A percentile compares a stretch with the other conserved stretches of the same genome.
These are phyloP conservation scores for Heteronetta atricapilla DNA, from an alignment of 2,113 vertebrate species.

Conservation along the genomic window DNA sequence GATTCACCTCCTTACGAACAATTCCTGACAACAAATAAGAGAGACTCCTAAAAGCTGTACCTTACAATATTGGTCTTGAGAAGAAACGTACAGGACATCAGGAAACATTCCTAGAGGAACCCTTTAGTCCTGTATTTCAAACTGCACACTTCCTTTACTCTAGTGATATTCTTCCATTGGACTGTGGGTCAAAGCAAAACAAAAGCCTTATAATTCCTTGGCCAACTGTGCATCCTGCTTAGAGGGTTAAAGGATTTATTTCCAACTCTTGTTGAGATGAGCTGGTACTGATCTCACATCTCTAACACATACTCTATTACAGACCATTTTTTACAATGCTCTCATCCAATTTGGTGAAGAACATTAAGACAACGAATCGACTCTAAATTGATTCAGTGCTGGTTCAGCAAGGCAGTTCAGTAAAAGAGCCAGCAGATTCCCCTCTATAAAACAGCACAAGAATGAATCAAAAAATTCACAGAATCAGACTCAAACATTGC, in stretches of 20 bases:
- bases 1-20: neutral
- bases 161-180: neutral
- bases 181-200: neutral
- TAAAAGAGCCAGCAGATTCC: neutral
- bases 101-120: neutral
- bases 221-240: neutral
- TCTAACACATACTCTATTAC: neutral
- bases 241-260: neutral
- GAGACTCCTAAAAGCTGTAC: neutral
- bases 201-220: neutral
- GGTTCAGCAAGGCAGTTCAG: neutral
- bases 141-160: neutral
- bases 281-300: neutral
- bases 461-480: neutral
- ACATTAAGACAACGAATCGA: neutral
- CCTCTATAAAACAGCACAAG: neutral
- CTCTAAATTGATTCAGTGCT: neutral
- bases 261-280: neutral
- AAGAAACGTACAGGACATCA: neutral
- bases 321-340: neutral
- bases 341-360: neutral
- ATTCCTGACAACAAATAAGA: neutral
- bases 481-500: neutral
- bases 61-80: neutral
- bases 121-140: neutral